Base-by-base conservation (phyloP, 2,113 vertebrate genomes). In the Semicossyphus pulcher region DNA sequence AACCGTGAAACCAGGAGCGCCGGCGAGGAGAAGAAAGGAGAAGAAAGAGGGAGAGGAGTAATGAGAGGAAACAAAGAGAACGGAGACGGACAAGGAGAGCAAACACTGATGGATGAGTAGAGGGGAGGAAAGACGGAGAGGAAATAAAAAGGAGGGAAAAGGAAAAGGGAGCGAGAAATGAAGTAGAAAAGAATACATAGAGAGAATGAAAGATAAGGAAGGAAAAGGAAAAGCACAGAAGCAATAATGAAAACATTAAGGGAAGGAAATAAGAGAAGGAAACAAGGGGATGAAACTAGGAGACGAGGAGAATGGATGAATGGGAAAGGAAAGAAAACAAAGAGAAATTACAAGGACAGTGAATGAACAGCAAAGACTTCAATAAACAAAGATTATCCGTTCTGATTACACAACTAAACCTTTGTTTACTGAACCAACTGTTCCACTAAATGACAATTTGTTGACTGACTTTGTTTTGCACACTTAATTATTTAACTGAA, bases 351-450 rank as follows among this genome's bases (percentile, higher is more conserved):
- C 7, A 54, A 39, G 8, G 16, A n/a, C 1, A 7, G 4, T 1
- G 36, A 25, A 15, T 16, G 2, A 63, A 47, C 31, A 48, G 23
- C 39, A 45, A 36, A 63, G 18, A 52, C 44, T 5, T 2, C 11
- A 20, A 34, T 4, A 80, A 64, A 58, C 23, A 51, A 20, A 12
- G 45, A 54, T 62, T n/a, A 64, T 32, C n/a, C 42, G 25, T 23
- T 28, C 3, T 51, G 36, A 73, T 51, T 32, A 49, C 36, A 41
- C 15, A 39, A 39, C 31, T 53, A 39, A 83, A 72, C 42, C 15
- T 71, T 52, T 52, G 29, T 61, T 49, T 32, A 31, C 34, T 21
- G 14, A 65, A 49, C 39, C 45, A 56, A 28, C 45, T 69, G 45
- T n/a, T 74, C 9, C 11, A 3, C 25, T 48, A 9, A 53, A 72